These are phyloP conservation scores for Hypolimnas misippus DNA, from an alignment of 2,888 invertebrate genomes.

Conservation along the genomic window DNA sequence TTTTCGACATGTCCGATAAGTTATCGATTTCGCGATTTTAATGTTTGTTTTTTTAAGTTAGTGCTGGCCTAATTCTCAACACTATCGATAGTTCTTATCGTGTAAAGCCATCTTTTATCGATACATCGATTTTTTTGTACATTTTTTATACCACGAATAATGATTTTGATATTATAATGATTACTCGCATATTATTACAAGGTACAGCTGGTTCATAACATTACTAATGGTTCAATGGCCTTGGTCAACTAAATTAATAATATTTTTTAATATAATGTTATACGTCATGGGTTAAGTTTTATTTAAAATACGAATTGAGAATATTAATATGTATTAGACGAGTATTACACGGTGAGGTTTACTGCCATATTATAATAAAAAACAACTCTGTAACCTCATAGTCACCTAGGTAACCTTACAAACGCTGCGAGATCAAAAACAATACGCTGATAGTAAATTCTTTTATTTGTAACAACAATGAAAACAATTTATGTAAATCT, in stretches of 20 bases:
- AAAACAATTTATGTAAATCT: too few relatives aligned
- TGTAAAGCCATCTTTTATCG: background rate
- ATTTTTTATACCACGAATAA: background rate
- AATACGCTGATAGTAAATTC: too few relatives aligned
- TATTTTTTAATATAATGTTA: background rate
- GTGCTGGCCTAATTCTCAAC: conserved; percentile 24
- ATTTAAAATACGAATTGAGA: too few relatives aligned
- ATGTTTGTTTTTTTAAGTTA: conserved; percentile 19
- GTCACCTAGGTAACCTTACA: too few relatives aligned
- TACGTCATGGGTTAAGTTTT: too few relatives aligned
- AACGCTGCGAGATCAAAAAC: too few relatives aligned
- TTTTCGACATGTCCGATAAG: conserved; percentile 12
- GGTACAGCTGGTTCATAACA: background rate
- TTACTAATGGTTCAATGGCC: background rate
- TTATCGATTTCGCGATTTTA: conserved; percentile 33
- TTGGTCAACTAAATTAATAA: background rate
- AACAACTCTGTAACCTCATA: too few relatives aligned
- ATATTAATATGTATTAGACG: too few relatives aligned
- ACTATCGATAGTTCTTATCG: conserved; percentile 16
- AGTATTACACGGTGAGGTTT: too few relatives aligned
- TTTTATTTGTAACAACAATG: too few relatives aligned
- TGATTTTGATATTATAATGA: background rate
- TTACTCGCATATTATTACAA: background rate
- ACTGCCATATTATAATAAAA: too few relatives aligned
- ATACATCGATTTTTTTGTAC: background rate